A percentile compares a stretch with the other conserved stretches of the same genome.
phyloP scores from a whole-genome alignment of 1,140 invertebrate genomes.

The Drosophila busckii region DNA sequence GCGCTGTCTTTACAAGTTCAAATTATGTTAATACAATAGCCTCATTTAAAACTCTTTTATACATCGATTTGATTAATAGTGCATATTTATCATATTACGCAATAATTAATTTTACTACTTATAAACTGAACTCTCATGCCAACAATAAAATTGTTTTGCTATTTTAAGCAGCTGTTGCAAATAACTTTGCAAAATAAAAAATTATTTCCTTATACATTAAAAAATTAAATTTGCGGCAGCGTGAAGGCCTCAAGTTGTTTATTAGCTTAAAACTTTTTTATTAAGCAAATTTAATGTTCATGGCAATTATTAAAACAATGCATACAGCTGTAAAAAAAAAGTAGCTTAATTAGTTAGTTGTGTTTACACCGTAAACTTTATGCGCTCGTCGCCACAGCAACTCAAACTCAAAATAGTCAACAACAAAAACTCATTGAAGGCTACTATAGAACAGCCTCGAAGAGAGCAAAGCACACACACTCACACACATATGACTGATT shows the following conservation, averaged over 20 bases:
- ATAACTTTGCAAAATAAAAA: no score
- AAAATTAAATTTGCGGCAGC: no score
- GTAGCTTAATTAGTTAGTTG: constrained; percentile 3
- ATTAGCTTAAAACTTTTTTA: no score
- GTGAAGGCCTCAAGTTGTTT: no score
- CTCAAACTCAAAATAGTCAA: constrained; percentile 26
- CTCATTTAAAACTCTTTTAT: constrained; percentile 3
- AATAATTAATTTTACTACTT: no score
- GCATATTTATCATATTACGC: constrained; percentile 3
- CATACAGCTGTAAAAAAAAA: no score
- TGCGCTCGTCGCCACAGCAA: constrained; percentile 16
- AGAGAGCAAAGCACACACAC: constrained; percentile 3
- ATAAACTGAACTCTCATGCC: neutral
- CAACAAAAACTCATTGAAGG: constrained; percentile 1
- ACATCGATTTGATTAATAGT: no score
- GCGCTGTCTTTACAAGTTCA: constrained; percentile 14
- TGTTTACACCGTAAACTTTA: constrained; percentile 1
- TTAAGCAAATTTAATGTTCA: neutral
- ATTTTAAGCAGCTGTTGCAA: no score
- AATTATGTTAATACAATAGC: constrained; percentile 23
- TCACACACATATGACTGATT: neutral
- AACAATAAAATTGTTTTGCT: neutral
- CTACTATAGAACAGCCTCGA: no score
- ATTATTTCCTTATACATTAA: no score
- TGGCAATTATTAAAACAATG: neutral